Conservation (phyloP, 92 coral and sea anemone genomes). For the Paramuricea clavata region DNA sequence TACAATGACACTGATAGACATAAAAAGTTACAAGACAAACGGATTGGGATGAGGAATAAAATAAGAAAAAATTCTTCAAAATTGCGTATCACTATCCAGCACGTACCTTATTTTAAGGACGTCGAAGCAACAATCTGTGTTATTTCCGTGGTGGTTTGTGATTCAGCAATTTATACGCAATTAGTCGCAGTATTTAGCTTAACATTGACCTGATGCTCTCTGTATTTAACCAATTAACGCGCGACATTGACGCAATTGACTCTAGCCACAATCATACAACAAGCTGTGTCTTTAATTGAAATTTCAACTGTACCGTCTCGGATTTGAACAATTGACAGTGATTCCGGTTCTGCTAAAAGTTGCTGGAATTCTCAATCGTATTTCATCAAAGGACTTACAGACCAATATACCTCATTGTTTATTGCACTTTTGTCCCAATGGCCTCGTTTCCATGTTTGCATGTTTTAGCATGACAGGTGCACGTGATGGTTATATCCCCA, state of each 20-base stretch:
- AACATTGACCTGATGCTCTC: too few relatives aligned
- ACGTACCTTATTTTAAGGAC: not conserved
- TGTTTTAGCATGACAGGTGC: too few relatives aligned
- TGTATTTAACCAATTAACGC: not conserved
- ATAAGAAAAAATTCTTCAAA: too few relatives aligned
- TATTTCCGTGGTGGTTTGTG: not conserved
- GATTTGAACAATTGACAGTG: not conserved
- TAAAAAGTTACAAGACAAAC: too few relatives aligned
- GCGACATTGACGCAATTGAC: not conserved
- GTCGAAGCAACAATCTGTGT: not conserved
- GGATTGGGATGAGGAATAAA: too few relatives aligned
- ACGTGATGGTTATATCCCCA: too few relatives aligned
- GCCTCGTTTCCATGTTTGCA: too few relatives aligned
- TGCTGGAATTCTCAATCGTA: not conserved
- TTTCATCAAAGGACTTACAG: not conserved
- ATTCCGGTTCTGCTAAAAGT: not conserved
- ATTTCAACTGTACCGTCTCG: not conserved
- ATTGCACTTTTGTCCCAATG: not conserved
- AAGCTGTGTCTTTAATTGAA: slow-evolving; percentile 10
- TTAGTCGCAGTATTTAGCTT: not conserved
- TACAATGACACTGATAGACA: too few relatives aligned
- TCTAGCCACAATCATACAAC: not conserved
- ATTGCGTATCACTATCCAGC: too few relatives aligned
- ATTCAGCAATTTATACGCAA: not conserved
- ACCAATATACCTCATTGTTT: not conserved